phyloP scores from a whole-genome alignment of 2,888 invertebrate species.

The Drepanosiphum platanoidis region DNA sequence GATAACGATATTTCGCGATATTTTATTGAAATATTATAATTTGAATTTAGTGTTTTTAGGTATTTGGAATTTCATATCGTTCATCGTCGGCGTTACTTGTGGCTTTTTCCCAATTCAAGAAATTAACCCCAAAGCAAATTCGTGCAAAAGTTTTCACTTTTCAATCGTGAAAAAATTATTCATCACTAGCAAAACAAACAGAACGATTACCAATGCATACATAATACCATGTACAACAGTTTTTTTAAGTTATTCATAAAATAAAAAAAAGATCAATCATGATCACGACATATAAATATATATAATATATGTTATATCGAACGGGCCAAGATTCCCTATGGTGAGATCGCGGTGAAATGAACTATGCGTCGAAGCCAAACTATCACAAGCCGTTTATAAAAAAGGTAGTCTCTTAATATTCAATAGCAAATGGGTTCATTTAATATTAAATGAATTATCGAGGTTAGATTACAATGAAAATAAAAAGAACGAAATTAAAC shows the following conservation, averaged over 20 bases:
- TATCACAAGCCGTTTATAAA: background rate
- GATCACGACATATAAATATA: constrained; percentile 28
- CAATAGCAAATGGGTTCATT: background rate
- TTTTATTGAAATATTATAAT: constrained; percentile 15
- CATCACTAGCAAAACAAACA: constrained; percentile 46
- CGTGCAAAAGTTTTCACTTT: constrained; percentile 59
- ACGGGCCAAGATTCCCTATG: constrained; percentile 30
- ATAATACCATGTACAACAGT: constrained; percentile 5
- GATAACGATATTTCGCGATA: constrained; percentile 19
- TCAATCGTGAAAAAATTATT: constrained; percentile 42
- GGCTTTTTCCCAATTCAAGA: background rate
- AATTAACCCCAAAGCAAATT: constrained; percentile 28
- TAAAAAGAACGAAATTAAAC: background rate
- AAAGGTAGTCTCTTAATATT: background rate
- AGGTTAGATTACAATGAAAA: background rate
- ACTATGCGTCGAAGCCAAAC: background rate
- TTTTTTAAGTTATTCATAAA: constrained; percentile 33
- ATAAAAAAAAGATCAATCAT: constrained; percentile 55
- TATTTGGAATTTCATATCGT: constrained; percentile 4
- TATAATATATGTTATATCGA: no score
- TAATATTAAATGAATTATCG: background rate
- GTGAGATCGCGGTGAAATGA: constrained; percentile 34
- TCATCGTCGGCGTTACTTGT: background rate
- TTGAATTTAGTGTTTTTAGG: background rate
- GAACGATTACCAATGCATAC: constrained; percentile 43